A percentile compares a stretch with the other conserved stretches of the same genome.
phyloP scores from a whole-genome alignment of 1,140 invertebrate genomes.

The Dreissena rostriformis region DNA sequence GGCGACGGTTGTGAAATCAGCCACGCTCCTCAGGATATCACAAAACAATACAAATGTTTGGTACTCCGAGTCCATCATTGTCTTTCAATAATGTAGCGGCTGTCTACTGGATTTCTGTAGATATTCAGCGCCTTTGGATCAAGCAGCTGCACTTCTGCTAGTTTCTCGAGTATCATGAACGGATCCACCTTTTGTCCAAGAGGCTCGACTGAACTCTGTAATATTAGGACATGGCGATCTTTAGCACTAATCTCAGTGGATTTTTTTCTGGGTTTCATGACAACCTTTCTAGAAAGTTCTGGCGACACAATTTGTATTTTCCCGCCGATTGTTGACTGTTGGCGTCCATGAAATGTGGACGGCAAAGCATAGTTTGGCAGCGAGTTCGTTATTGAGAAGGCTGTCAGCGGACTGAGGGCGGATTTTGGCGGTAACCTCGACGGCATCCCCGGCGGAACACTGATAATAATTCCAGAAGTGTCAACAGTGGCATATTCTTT shows the following conservation, averaged over 20 bases:
- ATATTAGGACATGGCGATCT: conserved; percentile 69
- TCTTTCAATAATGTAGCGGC: conserved; percentile 72
- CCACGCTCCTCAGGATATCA: conserved; percentile 64
- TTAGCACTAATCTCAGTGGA: conserved; percentile 64
- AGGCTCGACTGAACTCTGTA: conserved; percentile 71
- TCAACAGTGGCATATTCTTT: conserved; percentile 50
- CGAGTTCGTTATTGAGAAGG: conserved; percentile 11
- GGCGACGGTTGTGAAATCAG: conserved; percentile 62
- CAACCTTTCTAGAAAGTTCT: conserved; percentile 62
- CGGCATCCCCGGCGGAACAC: not conserved
- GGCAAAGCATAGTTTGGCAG: conserved; percentile 37
- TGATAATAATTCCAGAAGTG: not conserved
- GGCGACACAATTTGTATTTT: conserved; percentile 73
- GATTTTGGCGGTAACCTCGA: conserved; percentile 1
- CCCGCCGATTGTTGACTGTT: conserved; percentile 33
- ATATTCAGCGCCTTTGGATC: conserved; percentile 64
- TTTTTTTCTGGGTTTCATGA: conserved; percentile 56
- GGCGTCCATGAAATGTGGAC: not conserved
- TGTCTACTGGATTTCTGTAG: conserved; percentile 71
- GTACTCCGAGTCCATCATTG: conserved; percentile 67
- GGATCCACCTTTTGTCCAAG: conserved; percentile 74
- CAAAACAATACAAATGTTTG: conserved; percentile 67
- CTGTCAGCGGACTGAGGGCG: conserved; percentile 8
- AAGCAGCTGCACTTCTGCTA: conserved; percentile 66
- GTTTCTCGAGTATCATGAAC: conserved; percentile 66